Conservation (phyloP, 2,888 invertebrate species). For the Lochmaea crataegi region DNA sequence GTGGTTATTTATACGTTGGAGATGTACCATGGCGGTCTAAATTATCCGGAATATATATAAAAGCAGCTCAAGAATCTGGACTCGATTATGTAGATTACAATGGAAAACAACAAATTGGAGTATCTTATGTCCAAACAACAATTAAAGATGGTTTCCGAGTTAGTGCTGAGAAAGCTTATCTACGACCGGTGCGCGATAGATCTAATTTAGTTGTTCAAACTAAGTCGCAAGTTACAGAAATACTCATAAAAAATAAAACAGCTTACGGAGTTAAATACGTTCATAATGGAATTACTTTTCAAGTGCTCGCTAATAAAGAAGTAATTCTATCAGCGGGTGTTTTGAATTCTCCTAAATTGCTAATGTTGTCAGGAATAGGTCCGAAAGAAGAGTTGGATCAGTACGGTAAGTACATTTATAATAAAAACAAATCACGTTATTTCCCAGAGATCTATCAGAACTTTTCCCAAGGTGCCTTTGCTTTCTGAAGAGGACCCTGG, state of each 20-base stretch:
- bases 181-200: constrained; percentile 71
- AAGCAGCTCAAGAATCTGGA: constrained; percentile 72
- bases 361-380: constrained; percentile 77
- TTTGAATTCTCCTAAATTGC: constrained; percentile 82
- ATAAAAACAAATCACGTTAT: neutral
- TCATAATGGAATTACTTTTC: constrained; percentile 49
- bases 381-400: constrained; percentile 71
- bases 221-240: constrained; percentile 67
- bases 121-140: constrained; percentile 72
- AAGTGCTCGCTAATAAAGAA: constrained; percentile 67
- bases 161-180: constrained; percentile 75
- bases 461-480: neutral
- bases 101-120: constrained; percentile 72
- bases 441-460: neutral
- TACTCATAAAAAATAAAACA: constrained; percentile 66
- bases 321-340: constrained; percentile 76
- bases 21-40: constrained; percentile 64
- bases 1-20: constrained; percentile 59
- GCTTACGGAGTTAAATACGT: constrained; percentile 64
- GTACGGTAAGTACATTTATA: constrained; percentile 56
- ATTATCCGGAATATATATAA: constrained; percentile 68
- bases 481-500: neutral
- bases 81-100: constrained; percentile 78
- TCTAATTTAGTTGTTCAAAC: constrained; percentile 77
- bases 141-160: constrained; percentile 72